Evolutionary conservation across 2,888 invertebrate genomes (phyloP).

Genomic region (Mimachlamys varia): DNA sequence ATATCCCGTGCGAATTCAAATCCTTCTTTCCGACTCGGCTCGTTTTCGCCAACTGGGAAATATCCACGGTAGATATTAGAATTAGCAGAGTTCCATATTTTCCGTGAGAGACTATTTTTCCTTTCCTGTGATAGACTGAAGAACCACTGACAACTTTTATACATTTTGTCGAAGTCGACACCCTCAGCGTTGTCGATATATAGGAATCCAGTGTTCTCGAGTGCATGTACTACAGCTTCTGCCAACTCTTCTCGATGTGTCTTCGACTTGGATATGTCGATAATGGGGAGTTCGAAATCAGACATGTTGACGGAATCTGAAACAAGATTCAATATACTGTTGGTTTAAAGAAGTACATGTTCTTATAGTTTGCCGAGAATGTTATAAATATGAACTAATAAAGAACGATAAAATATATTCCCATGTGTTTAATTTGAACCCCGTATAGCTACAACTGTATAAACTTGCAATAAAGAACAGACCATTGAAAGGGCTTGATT

Average conservation of each 20-base stretch:
- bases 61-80: conserved; percentile 67
- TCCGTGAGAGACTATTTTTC: conserved; percentile 56
- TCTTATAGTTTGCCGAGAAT: too few species aligned
- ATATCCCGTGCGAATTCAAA: conserved; percentile 65
- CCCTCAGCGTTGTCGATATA: conserved; percentile 66
- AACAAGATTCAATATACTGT: neutral
- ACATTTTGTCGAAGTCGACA: conserved; percentile 59
- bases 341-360: too few species aligned
- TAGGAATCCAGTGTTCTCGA: conserved; percentile 68
- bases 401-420: too few species aligned
- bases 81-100: conserved; percentile 62
- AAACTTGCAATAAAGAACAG: too few species aligned
- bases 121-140: conserved; percentile 59
- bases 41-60: conserved; percentile 64
- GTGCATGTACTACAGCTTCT: conserved; percentile 59
- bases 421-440: too few species aligned
- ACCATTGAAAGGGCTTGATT: too few species aligned
- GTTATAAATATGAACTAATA: too few species aligned
- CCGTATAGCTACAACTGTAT: too few species aligned
- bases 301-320: neutral
- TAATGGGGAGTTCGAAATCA: conserved; percentile 55
- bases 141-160: conserved; percentile 63
- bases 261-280: conserved; percentile 62
- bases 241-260: conserved; percentile 56
- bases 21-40: conserved; percentile 67